Evolutionary conservation across 1,140 invertebrate species (phyloP).

Genomic region (Drosophila trapezifrons): DNA sequence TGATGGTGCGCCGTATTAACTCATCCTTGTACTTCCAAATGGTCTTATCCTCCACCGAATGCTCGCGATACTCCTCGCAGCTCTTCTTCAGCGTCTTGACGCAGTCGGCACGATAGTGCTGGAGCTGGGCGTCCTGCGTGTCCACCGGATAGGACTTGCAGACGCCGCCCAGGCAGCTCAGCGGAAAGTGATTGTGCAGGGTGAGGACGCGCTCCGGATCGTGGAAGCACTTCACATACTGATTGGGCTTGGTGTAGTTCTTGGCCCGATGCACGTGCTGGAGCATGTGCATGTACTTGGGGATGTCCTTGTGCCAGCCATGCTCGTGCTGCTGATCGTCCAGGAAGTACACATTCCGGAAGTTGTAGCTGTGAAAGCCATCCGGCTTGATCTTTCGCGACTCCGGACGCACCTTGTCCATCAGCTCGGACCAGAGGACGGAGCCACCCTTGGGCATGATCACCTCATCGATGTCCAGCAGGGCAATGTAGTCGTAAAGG

Average conservation of each 20-base stretch:
- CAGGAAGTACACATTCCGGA: constrained; percentile 97
- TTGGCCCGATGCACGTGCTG: constrained; percentile 95
- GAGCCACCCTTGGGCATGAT: constrained; percentile 94
- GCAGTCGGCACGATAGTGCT: constrained; percentile 97
- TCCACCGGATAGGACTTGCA: constrained; percentile 95
- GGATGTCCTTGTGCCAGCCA: constrained; percentile 92
- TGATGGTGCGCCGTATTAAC: constrained; percentile 88
- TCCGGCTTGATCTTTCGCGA: constrained; percentile 89
- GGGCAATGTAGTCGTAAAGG: constrained; percentile 94
- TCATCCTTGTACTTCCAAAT: constrained; percentile 94
- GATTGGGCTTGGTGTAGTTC: constrained; percentile 96
- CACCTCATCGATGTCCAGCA: constrained; percentile 97
- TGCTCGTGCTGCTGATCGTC: constrained; percentile 95
- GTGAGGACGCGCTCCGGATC: constrained; percentile 94
- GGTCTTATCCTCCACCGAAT: constrained; percentile 92
- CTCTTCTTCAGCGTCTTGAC: constrained; percentile 94
- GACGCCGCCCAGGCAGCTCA: constrained; percentile 93
- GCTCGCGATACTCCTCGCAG: constrained; percentile 92
- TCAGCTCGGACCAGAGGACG: constrained; percentile 91
- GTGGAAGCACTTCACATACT: constrained; percentile 97
- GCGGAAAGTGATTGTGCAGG: constrained; percentile 96
- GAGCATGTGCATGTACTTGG: constrained; percentile 96
- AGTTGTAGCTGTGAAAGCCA: constrained; percentile 93
- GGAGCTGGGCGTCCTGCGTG: constrained; percentile 93
- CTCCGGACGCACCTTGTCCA: constrained; percentile 90